phyloP scores from a whole-genome alignment of 2,113 vertebrate species.

The Phylloscopus whistleri region DNA sequence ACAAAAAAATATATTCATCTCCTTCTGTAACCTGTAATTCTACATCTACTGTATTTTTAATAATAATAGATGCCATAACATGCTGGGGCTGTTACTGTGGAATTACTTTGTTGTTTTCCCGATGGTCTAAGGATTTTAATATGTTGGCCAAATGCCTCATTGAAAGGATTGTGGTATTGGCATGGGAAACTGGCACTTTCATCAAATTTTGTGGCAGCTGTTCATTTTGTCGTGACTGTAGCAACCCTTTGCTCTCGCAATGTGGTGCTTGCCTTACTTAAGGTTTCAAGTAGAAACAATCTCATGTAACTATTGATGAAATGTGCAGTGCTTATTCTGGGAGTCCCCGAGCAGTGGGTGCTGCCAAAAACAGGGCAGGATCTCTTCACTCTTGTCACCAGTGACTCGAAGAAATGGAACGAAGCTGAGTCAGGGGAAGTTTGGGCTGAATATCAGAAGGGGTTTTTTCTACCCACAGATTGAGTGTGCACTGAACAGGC shows the following conservation, averaged over 20 bases:
- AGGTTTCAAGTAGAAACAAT: neutral
- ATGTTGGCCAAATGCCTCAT: neutral
- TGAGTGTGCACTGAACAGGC: neutral
- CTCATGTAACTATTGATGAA: neutral
- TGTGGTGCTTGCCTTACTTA: neutral
- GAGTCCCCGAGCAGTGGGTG: neutral
- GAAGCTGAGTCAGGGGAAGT: neutral
- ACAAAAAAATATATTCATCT: neutral
- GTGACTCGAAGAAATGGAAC: neutral
- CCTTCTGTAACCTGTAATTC: neutral
- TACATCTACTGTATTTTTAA: neutral
- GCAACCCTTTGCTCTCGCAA: neutral
- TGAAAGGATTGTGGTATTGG: neutral
- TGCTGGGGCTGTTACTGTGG: neutral
- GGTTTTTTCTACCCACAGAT: neutral
- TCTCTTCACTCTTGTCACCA: neutral
- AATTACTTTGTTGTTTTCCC: slow-evolving; percentile 1
- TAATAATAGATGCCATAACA: neutral
- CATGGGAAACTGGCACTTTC: neutral
- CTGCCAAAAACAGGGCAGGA: neutral
- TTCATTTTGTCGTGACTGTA: neutral
- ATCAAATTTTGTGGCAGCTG: slow-evolving; percentile 6
- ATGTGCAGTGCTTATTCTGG: neutral
- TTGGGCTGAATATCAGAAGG: neutral
- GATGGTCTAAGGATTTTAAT: neutral